Base-by-base conservation (phyloP, 2,888 invertebrate species). In the Tricholauxania praeusta region DNA sequence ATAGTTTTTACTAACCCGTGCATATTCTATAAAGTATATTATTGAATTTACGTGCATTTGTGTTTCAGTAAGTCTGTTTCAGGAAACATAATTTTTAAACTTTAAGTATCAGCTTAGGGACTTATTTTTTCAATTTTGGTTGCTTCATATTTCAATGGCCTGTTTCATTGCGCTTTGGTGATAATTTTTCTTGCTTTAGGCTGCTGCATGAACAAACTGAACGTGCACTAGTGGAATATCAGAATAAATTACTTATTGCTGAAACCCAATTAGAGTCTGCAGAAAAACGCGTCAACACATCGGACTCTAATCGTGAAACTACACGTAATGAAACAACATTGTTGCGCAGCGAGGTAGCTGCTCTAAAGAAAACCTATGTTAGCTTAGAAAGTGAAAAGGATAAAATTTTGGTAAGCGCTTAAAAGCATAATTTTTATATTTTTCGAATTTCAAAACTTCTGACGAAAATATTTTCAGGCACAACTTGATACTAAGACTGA, bases 181-280 rank as follows among this genome's bases (percentile, higher is more conserved):
- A 39, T 39, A 39, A 3, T 12, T 39, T 60, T 32, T 22, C 39
- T n/a, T 59, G 59, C n/a, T 62, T 71, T 71, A 94, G 94, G 85
- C 90, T 92, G 77, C 88, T 94, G 65, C 93, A 94, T 81, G 90
- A 93, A 80, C 93, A 94, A 88, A 93, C 93, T 6, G 94, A 94
- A 85, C 90, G 92, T 80, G 91, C 92, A 60, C 89, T 93, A 74
- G 89, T 89, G 71, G 93, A 93, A 78, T 89, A 91, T 72, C 93
- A 94, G 84, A 90, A 89, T 82, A 92, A 93, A 85, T 84, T 94
- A 52, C 81, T 90, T 55, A 89, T 90, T 77, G 86, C 90, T 14
- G 93, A 93, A 83, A 90, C 89, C 39, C 92, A 93, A 83, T 84
- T 93, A 12, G 89, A 89, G 75, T 85, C 89, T 72, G 89, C 91